Evolutionary conservation across 2,888 invertebrate species (phyloP), one percentile per base, ranked within the genome.

Genomic region (Cerastis rubricosa): DNA sequence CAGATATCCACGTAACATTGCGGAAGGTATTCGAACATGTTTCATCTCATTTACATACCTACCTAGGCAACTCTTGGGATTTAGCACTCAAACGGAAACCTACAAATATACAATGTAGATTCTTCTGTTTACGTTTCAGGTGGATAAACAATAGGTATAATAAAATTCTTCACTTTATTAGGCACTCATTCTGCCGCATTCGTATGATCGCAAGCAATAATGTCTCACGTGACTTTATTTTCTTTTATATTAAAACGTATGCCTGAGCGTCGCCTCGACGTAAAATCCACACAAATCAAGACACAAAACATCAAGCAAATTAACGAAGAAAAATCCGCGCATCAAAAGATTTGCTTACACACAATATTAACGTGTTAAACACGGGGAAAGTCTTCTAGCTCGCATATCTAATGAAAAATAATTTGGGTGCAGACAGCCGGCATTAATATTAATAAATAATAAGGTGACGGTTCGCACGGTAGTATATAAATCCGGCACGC

Each of bases 401-500:
- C 89, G 90, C 90, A 91, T 91, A 90, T 91, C 91, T 94, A 94
- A 95, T 94, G 94, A 93, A 94, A 94, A 94, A 94, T 94, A 93
- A 94, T 94, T 94, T 92, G 86, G 90, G 90, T 91, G 95, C 83
- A 93, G 95, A 96, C 95, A 92, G 91, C 86, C 81, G 84, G 89
- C 94, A 95, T 96, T 95, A 93, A 95, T 96, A 94, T 94, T 94
- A 95, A 96, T 96, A 94, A 94, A 94, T 94, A 95, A 93, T 93
- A 94, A 93, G 93, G 93, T 92, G 94, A 94, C 94, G 90, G 94
- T 94, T 95, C 93, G 93, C 95, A 95, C 94, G 93, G 93, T 90
- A 91, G 92, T 94, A 93, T 91, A 95, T 95, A 95, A 95, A 95
- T 95, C 94, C 93, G 89, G 92, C 89, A 88, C 91, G 94, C 92